Base-by-base conservation (phyloP, 1,140 invertebrate species). In the Antheraea pernyi region DNA sequence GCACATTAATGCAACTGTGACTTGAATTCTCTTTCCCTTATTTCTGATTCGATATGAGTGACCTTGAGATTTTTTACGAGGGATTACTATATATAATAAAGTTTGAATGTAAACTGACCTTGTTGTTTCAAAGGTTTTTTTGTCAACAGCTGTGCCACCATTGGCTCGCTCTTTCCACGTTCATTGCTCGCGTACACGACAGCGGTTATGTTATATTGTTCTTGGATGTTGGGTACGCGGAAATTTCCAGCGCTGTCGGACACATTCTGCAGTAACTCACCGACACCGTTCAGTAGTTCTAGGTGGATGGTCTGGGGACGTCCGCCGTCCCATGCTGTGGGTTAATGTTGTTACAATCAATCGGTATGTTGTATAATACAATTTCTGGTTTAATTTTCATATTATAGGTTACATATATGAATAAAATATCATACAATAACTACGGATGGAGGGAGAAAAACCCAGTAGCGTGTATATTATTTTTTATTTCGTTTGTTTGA, bases 321-420 rank as follows among this genome's bases (percentile, higher is more conserved):
- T 0, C 88, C 88, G 3, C 88, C 88, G 66, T 89, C 82, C 88
- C 88, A 91, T 10, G 81, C 88, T 91, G 63, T 10, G 16, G 46
- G 46, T n/a, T 9, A 42, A 42, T 42, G 0, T 53, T 48, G 13
- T 48, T 48, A 48, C 46, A 48, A 39, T 39, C 9, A 39, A n/a
- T n/a, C n/a, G n/a, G n/a, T n/a, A n/a, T n/a, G n/a, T n/a, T n/a
- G n/a, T n/a, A n/a, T n/a, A n/a, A n/a, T n/a, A n/a, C 22, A 30
- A 4, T 30, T 30, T 30, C 22, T 30, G 39, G 39, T 42, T 42
- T 42, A 42, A 42, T 42, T n/a, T n/a, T n/a, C n/a, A n/a, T n/a
- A n/a, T n/a, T n/a, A 42, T 0, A 11, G 39, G 4, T 30, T 30
- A 30, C 22, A 30, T 30, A 2, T 30, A 30, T 30, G 22, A 2